Conservation (phyloP, 2,113 vertebrate species). For the Propithecus coquereli region DNA sequence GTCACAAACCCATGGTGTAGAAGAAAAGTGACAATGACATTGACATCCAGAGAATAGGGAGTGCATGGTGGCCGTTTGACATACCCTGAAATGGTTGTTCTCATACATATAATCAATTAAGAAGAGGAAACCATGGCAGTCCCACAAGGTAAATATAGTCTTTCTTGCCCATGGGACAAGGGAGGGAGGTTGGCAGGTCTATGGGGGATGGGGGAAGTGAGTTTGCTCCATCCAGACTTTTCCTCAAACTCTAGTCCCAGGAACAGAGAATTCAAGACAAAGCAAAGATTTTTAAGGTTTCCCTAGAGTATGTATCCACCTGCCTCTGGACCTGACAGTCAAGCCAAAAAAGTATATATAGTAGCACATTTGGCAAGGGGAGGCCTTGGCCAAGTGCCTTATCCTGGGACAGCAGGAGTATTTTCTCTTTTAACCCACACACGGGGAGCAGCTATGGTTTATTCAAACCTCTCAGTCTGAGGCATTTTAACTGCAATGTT, state of each 20-base stretch:
- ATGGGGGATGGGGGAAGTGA: fast-evolving
- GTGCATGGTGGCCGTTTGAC: neutral
- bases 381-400: neutral
- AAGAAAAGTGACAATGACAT: neutral
- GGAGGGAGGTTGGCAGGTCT: neutral
- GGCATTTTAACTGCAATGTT: neutral
- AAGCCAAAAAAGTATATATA: neutral
- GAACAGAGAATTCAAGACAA: neutral
- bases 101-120: neutral
- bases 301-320: neutral
- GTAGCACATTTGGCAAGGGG: neutral
- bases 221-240: neutral
- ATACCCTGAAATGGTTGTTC: neutral
- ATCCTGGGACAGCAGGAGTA: neutral
- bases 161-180: neutral
- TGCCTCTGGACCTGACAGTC: neutral
- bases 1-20: neutral
- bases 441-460: neutral
- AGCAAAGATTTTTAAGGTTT: neutral
- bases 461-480: neutral
- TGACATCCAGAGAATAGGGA: neutral
- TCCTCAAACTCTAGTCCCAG: neutral
- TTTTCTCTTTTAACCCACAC: neutral
- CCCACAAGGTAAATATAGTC: neutral
- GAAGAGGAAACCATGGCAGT: neutral